Evolutionary conservation across 2,797 vertebrate species (phyloP).

Genomic region (Myoxocephalus aenaeus): DNA sequence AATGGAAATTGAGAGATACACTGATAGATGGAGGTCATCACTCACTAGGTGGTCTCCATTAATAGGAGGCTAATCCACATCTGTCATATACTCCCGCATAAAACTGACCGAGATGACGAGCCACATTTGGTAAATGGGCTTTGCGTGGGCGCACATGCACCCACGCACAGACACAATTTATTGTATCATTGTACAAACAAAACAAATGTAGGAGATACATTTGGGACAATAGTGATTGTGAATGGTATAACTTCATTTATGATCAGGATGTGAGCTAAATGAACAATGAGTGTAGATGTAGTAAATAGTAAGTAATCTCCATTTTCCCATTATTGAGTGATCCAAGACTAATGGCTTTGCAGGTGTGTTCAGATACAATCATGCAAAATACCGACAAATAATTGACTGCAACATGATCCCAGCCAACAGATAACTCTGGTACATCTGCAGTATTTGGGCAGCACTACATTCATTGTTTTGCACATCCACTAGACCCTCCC

Average conservation of each 20-base stretch:
- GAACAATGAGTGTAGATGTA: not conserved
- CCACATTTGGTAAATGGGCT: conserved; percentile 11
- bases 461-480: not conserved
- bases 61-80: conserved; percentile 29
- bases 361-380: not conserved
- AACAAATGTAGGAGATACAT: not conserved
- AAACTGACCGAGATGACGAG: conserved; percentile 16
- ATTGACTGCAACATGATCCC: not conserved
- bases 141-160: not conserved
- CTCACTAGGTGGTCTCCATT: conserved; percentile 43
- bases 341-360: not conserved
- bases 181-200: not conserved
- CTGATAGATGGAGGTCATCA: conserved; percentile 44
- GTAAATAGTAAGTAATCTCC: not conserved
- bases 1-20: conserved; percentile 38
- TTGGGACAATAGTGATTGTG: not conserved
- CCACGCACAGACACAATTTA: not conserved
- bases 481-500: not conserved
- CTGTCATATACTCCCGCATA: not conserved
- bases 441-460: conserved; percentile 2
- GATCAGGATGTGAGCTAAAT: not conserved
- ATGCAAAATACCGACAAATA: not conserved
- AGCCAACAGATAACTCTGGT: not conserved
- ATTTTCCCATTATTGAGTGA: not conserved
- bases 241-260: not conserved